Conservation (phyloP, 1,140 invertebrate species). For the Lethocerus indicus region DNA sequence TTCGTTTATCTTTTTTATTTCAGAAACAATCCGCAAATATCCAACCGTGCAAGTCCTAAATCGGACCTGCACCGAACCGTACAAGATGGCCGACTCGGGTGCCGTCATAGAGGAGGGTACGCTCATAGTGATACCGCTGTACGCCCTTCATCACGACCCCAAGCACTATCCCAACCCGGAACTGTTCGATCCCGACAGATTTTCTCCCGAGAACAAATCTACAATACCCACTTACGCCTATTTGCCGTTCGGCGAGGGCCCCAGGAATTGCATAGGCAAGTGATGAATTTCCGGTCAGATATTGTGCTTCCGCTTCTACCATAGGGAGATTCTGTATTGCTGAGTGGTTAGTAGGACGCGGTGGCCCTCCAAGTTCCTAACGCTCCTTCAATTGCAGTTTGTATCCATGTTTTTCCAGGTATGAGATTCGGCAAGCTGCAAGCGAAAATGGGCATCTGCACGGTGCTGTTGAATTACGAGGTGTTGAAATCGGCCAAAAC, state of each 20-base stretch:
- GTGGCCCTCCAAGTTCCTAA: no score
- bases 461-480: no score
- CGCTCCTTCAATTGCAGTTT: no score
- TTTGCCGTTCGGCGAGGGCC: constrained; percentile 43
- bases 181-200: constrained; percentile 24
- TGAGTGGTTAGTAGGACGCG: no score
- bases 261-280: constrained; percentile 40
- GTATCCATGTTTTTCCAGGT: no score
- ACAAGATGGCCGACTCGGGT: constrained; percentile 15
- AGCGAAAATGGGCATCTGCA: no score
- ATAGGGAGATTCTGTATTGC: no score
- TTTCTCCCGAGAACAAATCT: constrained; percentile 16
- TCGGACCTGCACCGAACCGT: constrained; percentile 29
- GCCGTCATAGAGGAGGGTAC: constrained; percentile 19
- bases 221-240: constrained; percentile 20
- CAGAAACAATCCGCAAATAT: constrained; percentile 37
- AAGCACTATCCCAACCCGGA: constrained; percentile 24
- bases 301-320: no score
- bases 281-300: no score
- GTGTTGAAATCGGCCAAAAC: no score
- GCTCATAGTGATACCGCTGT: constrained; percentile 23
- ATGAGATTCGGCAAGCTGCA: no score
- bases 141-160: constrained; percentile 25
- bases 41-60: constrained; percentile 27
- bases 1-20: constrained; percentile 1